Conservation (phyloP, 2,113 vertebrate genomes). For the Oryctolagus cuniculus region mOryCun1.1 NC_091445.1:59188001-59188500, state of each 20-base stretch:
- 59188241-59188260: slow-evolving; percentile 23
- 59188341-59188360: not conserved
- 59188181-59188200: not conserved
- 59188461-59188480: not conserved
- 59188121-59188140: not conserved
- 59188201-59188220: slow-evolving; percentile 32
- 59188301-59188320: slow-evolving; percentile 12
- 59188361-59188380: slow-evolving; percentile 17
- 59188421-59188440: not conserved
- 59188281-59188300: not conserved
- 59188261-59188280: not conserved
- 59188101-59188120: not conserved
- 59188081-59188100: not conserved
- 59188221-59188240: not conserved
- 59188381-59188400: not conserved
- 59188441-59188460: not conserved
- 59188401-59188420: not conserved
- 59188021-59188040: not conserved
- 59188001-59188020: not conserved
- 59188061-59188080: not conserved
- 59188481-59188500: not conserved
- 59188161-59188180: not conserved
- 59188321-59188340: not conserved
- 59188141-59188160: too few relatives aligned
- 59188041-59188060: slow-evolving; percentile 18